Evolutionary conservation across 2,888 invertebrate genomes (phyloP), one percentile per base, ranked within the genome.

Genomic region (Cosmia pyralina): DNA sequence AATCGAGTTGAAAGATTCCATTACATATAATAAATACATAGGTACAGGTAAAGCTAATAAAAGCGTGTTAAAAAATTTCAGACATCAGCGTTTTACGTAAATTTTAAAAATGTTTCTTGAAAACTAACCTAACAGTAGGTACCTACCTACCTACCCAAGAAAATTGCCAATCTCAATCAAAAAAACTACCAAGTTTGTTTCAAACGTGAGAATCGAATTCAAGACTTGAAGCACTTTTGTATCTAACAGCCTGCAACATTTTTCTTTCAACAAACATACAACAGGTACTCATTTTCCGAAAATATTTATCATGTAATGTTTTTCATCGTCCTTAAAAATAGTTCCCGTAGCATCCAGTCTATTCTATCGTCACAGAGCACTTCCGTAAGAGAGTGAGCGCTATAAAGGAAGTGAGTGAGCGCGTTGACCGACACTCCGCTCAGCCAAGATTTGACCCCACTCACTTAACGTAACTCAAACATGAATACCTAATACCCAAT

Each of bases 351-450:
- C 82, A 83, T 92, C 93, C 89, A 81, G 76, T 66, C 73, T 87
- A 89, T 87, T 80, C 89, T 79, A 68, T 82, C 90, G 81, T 73
- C 76, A 82, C 83, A 86, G 88, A 93, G 91, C 93, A 93, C 93
- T 94, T 94, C 93, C 94, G 93, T 90, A 90, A 92, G 91, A 92
- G 93, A 93, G 93, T 93, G 91, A 90, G 90, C 88, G 90, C 89
- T 91, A 93, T 93, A 93, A 92, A 94, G 92, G 92, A 92, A 89
- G 90, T 87, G 91, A 93, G 93, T 90, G 89, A 89, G 89, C 90
- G 88, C 89, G 88, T 88, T 91, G 92, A 92, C 90, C 91, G 90
- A 88, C 87, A 83, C 86, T 87, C 87, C 82, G 67, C 85, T 86
- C 84, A 87, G 88, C 90, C 90, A 91, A 93, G 93, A 93, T 93